Evolutionary conservation across 1,140 invertebrate genomes (phyloP), one percentile per base, ranked within the genome.

Genomic region (Samia ricini): DNA sequence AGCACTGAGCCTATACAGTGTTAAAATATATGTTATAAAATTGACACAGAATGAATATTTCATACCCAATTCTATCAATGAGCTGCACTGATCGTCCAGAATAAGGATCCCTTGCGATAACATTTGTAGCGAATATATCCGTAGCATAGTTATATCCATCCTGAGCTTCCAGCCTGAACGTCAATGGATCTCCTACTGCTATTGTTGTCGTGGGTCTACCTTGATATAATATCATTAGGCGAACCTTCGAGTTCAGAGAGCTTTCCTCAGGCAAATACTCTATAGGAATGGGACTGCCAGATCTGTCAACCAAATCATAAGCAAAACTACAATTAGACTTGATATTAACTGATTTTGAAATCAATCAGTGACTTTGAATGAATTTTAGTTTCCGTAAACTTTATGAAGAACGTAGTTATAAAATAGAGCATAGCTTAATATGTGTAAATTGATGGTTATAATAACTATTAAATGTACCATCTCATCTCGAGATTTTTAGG

Each of bases 81-180:
- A 98, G 89, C 73, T 97, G 96, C 23, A 98, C 96, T 36, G 95
- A 96, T 78, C 96, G 90, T 52, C 97, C 96, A 0, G 97, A 96
- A 79, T 98, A 98, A 0, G 97, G 97, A 93, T 98, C 97, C 79
- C 97, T 93, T 1, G 97, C 97, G n/a, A 98, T 95, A 0, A 98
- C 97, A 83, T 98, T 97, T 0, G 96, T 98, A 2, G 97, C 97
- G 79, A 98, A 98, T 61, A 98, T 98, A 74, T 98, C 97, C 0
- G 95, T 95, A 0, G 94, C 93, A 68, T 97, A 96, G 83, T 97
- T 97, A 75, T 97, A 97, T 69, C 96, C 96, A 79, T 97, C 95
- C 85, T 97, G 95, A 0, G 96, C 95, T 92, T 98, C 97, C 24
- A 98, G 83, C 60, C 96, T 92, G 91, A 98, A 98, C 1, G 96